Percentiles rank a stretch among this genome's conserved stretches.
Evolutionary conservation across 1,140 invertebrate genomes (phyloP).

Genomic region (Aphidius gifuensis): DNA sequence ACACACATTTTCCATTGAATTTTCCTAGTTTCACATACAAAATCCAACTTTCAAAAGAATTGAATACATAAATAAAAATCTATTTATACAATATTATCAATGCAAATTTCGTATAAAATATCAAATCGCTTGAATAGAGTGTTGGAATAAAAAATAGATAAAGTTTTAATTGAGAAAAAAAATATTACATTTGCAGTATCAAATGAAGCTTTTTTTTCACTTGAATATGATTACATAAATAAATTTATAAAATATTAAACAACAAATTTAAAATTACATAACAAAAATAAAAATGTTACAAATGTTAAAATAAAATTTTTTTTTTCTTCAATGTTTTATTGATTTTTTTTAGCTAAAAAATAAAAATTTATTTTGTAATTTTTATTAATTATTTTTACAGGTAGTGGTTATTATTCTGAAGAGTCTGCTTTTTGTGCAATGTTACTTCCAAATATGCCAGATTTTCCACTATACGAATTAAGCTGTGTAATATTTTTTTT

Average conservation of each 20-base stretch:
- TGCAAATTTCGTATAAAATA: too few relatives aligned
- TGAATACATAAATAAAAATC: too few relatives aligned
- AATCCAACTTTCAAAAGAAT: background rate
- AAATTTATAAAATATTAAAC: too few relatives aligned
- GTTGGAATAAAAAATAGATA: background rate
- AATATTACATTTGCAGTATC: background rate
- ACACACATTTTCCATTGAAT: background rate
- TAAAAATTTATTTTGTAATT: background rate
- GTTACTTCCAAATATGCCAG: slow-evolving; percentile 59
- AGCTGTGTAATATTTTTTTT: slow-evolving; percentile 79
- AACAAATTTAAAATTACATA: too few relatives aligned
- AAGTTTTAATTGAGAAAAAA: background rate
- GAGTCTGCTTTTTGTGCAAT: slow-evolving; percentile 77
- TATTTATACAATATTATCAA: too few relatives aligned
- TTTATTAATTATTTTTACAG: slow-evolving; percentile 23
- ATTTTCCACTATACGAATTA: slow-evolving; percentile 71
- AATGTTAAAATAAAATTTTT: too few relatives aligned
- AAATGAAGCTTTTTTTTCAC: too few relatives aligned
- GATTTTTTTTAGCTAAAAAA: background rate
- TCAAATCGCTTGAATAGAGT: too few relatives aligned
- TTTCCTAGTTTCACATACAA: background rate
- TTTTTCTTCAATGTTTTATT: too few relatives aligned
- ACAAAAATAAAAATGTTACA: too few relatives aligned
- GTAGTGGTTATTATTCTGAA: slow-evolving; percentile 35
- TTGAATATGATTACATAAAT: too few relatives aligned